Base-by-base conservation (phyloP, 2,888 invertebrate species). In the Helobdella robusta region DNA sequence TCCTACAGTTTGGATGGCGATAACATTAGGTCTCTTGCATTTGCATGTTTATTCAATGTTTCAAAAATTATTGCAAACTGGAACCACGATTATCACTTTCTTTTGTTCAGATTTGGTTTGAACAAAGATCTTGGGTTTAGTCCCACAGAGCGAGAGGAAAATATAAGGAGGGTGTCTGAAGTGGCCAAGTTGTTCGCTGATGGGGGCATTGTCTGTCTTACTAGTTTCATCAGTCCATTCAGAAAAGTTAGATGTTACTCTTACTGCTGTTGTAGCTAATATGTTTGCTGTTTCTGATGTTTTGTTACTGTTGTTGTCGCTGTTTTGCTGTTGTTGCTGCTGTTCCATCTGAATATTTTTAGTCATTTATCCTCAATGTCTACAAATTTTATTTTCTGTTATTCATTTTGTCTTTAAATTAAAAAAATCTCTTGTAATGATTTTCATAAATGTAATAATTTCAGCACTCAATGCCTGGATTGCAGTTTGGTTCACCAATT, bases 1-100 rank as follows among this genome's bases (percentile, higher is more conserved):
- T 89, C 94, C 0, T 97, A 97, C 81, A 91, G 92, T 30, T 83
- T 98, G 52, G 98, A 99, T 79, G 98, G 98, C 0, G 98, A 98
- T 81, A 98, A 98, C 78, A 87, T 99, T 75, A 84, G 98, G n/a
- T n/a, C n/a, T n/a, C n/a, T n/a, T n/a, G 44, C n/a, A n/a, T n/a
- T n/a, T n/a, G n/a, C n/a, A n/a, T n/a, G n/a, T n/a, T n/a, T n/a
- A n/a, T n/a, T n/a, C n/a, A n/a, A n/a, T n/a, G n/a, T n/a, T n/a
- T n/a, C n/a, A n/a, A n/a, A n/a, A n/a, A n/a, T n/a, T n/a, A n/a
- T n/a, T n/a, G n/a, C n/a, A n/a, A n/a, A n/a, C n/a, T n/a, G n/a
- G n/a, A n/a, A n/a, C 74, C n/a, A n/a, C n/a, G n/a, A n/a, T n/a
- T n/a, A n/a, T n/a, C n/a, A n/a, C n/a, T n/a, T n/a, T n/a, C n/a